Percentiles rank a stretch among this genome's conserved stretches.
Conservation (phyloP, 1,140 invertebrate genomes). For the Drosophila pachea region DNA sequence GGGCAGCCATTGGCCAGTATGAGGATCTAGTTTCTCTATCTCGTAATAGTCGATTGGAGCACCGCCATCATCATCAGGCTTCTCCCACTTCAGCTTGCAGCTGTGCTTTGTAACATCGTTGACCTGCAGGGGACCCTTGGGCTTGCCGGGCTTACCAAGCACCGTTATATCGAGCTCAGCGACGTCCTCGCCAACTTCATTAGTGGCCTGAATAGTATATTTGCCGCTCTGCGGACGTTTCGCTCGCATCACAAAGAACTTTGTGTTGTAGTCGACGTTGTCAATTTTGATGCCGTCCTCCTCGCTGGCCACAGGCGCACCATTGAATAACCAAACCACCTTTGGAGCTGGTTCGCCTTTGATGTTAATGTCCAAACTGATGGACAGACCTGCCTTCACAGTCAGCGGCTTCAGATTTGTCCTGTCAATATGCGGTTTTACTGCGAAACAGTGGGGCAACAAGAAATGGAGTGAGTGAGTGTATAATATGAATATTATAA, state of each 20-base stretch:
- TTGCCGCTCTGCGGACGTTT: constrained; percentile 92
- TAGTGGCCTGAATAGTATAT: constrained; percentile 95
- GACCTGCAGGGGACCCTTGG: constrained; percentile 93
- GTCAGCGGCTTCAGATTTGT: constrained; percentile 91
- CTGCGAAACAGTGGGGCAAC: constrained; percentile 80
- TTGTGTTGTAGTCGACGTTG: constrained; percentile 93
- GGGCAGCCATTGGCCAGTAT: constrained; percentile 94
- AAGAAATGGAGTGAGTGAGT: constrained; percentile 47
- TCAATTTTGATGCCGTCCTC: constrained; percentile 89
- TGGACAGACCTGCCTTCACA: constrained; percentile 94
- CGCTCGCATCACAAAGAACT: constrained; percentile 90
- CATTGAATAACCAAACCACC: constrained; percentile 92
- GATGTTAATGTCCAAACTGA: constrained; percentile 94
- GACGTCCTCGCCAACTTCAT: constrained; percentile 95
- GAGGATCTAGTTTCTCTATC: constrained; percentile 97
- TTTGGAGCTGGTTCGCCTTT: constrained; percentile 96
- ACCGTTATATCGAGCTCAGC: constrained; percentile 94
- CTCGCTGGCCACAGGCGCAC: constrained; percentile 84
- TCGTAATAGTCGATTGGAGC: constrained; percentile 96
- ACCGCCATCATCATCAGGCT: constrained; percentile 95
- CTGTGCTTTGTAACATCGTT: constrained; percentile 95
- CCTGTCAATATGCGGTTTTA: constrained; percentile 95
- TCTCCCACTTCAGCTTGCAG: constrained; percentile 95
- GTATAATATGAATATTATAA: neutral
- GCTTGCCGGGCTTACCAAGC: constrained; percentile 89